These are phyloP conservation scores for Chymomyza fuscimana DNA, from an alignment of 2,888 invertebrate genomes.

Conservation along the genomic window DNA sequence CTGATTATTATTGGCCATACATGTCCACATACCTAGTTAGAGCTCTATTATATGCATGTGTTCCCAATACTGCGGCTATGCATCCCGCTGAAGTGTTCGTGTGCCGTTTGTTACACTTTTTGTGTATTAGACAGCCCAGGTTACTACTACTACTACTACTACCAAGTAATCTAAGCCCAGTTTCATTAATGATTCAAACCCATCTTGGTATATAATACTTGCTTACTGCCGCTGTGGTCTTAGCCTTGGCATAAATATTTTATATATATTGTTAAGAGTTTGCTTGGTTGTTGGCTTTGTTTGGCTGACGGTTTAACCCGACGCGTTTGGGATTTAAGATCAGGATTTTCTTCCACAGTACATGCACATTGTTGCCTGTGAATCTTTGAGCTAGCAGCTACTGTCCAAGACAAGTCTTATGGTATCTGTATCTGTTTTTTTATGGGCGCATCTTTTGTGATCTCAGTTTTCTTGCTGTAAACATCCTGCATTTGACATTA, in stretches of 20 bases:
- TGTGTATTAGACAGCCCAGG: slow-evolving; percentile 55
- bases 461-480: background rate
- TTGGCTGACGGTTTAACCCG: slow-evolving; percentile 33
- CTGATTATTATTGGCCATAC: slow-evolving; percentile 49
- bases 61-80: too few relatives aligned
- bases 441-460: background rate
- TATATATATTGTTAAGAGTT: slow-evolving; percentile 55
- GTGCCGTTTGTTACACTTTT: slow-evolving; percentile 71
- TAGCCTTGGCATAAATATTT: slow-evolving; percentile 55
- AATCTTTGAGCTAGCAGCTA: too few relatives aligned
- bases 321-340: slow-evolving; percentile 25
- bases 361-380: too few relatives aligned
- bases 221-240: slow-evolving; percentile 10
- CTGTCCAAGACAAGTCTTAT: background rate
- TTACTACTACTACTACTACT: slow-evolving; percentile 20
- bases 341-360: background rate
- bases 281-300: slow-evolving; percentile 36
- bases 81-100: slow-evolving; percentile 41
- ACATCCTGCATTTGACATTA: slow-evolving; percentile 7
- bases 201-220: slow-evolving; percentile 38
- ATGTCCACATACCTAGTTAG: slow-evolving; percentile 9
- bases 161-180: slow-evolving; percentile 49
- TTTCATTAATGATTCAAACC: slow-evolving; percentile 70
- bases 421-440: background rate
- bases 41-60: slow-evolving; percentile 19